Evolutionary conservation across 2,888 invertebrate species (phyloP).

Genomic region (Trichacis sp.): DNA sequence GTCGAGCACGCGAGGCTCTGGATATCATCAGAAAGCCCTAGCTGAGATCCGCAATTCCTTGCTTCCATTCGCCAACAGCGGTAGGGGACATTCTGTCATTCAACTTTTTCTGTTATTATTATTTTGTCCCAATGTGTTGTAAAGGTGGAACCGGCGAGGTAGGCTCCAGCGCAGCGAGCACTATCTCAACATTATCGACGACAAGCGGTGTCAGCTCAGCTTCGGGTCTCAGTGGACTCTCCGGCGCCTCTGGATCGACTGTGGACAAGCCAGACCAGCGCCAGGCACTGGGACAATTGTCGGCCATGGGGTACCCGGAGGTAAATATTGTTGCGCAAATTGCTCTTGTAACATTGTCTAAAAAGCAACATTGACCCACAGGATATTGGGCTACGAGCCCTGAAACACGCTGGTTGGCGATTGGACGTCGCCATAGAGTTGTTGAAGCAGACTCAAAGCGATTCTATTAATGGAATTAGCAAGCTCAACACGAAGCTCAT

Average conservation of each 20-base stretch:
- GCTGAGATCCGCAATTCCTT: slow-evolving; percentile 88
- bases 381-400: slow-evolving; percentile 78
- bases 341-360: too few species aligned
- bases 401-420: slow-evolving; percentile 79
- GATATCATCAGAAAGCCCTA: slow-evolving; percentile 89
- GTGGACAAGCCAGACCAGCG: slow-evolving; percentile 76
- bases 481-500: slow-evolving; percentile 77
- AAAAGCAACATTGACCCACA: too few species aligned
- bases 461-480: slow-evolving; percentile 73
- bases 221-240: slow-evolving; percentile 73
- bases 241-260: slow-evolving; percentile 74
- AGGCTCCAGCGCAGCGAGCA: slow-evolving; percentile 82
- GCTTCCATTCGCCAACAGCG: slow-evolving; percentile 82
- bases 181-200: slow-evolving; percentile 76
- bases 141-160: slow-evolving; percentile 73
- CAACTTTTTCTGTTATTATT: too few species aligned
- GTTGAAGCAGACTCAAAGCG: slow-evolving; percentile 75
- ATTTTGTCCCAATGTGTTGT: too few species aligned
- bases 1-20: slow-evolving; percentile 79
- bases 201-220: slow-evolving; percentile 75
- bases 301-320: slow-evolving; percentile 82
- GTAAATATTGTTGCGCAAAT: too few species aligned
- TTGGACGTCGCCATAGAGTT: slow-evolving; percentile 79
- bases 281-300: slow-evolving; percentile 76
- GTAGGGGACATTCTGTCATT: slow-evolving; percentile 31